Evolutionary conservation across 1,140 invertebrate species (phyloP), one percentile per base, ranked within the genome.

Genomic region (Hypothenemus hampei): DNA sequence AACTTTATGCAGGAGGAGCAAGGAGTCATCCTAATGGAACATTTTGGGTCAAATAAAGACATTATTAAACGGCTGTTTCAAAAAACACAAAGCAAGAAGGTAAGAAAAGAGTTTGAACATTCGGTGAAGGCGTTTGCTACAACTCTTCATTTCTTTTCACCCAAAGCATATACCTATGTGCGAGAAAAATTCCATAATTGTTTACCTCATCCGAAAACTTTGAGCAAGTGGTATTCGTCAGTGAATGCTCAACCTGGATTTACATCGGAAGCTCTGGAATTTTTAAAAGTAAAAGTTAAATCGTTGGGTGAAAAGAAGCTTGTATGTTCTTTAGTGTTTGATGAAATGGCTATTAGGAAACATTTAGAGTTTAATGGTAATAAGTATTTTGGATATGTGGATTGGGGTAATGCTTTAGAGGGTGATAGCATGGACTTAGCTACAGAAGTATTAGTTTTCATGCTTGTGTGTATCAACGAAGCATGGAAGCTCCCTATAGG

Each of bases 131-230:
- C n/a, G n/a, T 57, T 51, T 44, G 47, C 55, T 3, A 37, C 51
- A 11, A 57, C 55, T n/a, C 21, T 57, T 16, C 24, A 37, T 44
- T 57, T 51, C 18, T 50, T 43, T 44, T 52, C 40, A 4, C 40
- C 50, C 4, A 50, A 50, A 29, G 50, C n/a, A 13, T 52, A 58
- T 31, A 21, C 39, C 10, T 58, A 53, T 53, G 48, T 58, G 3
- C 10, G 56, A 10, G 11, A 36, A 54, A 37, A 16, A 13, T 56
- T 50, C 31, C 22, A 58, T 29, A 39, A 18, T 19, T 58, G 48
- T 22, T 46, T 58, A 20, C 56, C 49, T 6, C 48, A 58, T 24
- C 22, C 10, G 31, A 58, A 35, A 16, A 58, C 41, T 1, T 44
- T 58, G 10, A 19, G 41, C n/a, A 52, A 33, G 20, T 58, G 56